phyloP scores from a whole-genome alignment of 1,140 invertebrate genomes.

The Heliconius nattereri region DNA sequence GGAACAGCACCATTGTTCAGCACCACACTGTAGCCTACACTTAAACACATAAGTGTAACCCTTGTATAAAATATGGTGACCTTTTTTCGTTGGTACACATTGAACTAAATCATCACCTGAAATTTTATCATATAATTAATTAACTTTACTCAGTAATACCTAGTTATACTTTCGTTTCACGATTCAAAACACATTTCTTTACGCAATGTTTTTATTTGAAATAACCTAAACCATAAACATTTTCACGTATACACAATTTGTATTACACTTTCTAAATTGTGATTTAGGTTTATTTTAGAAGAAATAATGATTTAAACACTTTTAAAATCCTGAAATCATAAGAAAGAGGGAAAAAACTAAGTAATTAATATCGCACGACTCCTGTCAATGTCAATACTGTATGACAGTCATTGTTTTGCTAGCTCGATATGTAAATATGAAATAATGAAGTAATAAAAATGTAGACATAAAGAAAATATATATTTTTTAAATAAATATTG shows the following conservation, averaged over 20 bases:
- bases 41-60: constrained; percentile 75
- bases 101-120: constrained; percentile 72
- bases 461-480: background rate
- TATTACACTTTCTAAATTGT: background rate
- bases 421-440: no score
- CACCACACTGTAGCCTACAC: constrained; percentile 69
- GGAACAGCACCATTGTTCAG: constrained; percentile 74
- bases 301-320: constrained; percentile 5
- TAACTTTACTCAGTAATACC: constrained; percentile 7
- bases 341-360: constrained; percentile 21
- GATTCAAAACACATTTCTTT: constrained; percentile 22
- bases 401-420: constrained; percentile 5
- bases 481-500: background rate
- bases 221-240: constrained; percentile 21
- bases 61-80: constrained; percentile 72
- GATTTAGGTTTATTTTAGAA: background rate
- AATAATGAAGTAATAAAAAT: background rate
- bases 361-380: constrained; percentile 20
- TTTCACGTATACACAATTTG: background rate
- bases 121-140: constrained; percentile 49
- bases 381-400: constrained; percentile 15
- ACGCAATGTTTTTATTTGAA: constrained; percentile 25
- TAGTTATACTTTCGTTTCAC: background rate
- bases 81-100: constrained; percentile 74
- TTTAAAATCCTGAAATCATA: background rate